Percentiles rank a stretch among this genome's conserved stretches.
These are phyloP conservation scores for Ptychadena robeensis DNA, from an alignment of 2,797 vertebrate species.

Conservation along the genomic window DNA sequence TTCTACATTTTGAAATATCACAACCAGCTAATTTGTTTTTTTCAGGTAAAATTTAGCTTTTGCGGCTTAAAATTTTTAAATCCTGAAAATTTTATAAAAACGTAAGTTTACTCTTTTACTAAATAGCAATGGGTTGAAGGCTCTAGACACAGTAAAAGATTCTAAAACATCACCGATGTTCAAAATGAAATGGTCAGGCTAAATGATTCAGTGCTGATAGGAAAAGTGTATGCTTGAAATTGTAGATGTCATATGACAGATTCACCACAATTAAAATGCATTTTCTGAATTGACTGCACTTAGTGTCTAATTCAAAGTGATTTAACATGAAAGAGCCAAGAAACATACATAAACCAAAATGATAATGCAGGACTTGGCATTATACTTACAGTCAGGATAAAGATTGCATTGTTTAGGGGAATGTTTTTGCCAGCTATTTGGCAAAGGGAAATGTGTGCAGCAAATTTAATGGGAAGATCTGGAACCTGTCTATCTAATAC, in stretches of 20 bases:
- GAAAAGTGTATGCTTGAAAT: conserved; percentile 61
- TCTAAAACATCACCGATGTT: neutral
- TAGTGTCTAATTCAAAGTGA: conserved; percentile 54
- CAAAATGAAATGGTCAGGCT: conserved; percentile 7
- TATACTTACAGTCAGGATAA: conserved; percentile 23
- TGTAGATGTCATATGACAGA: conserved; percentile 64
- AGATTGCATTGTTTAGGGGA: conserved; percentile 33
- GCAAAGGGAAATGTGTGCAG: conserved; percentile 31
- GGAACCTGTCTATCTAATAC: neutral
- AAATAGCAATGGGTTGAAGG: neutral
- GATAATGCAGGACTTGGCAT: conserved; percentile 52
- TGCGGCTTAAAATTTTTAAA: neutral
- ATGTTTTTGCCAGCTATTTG: conserved; percentile 36
- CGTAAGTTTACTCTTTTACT: neutral
- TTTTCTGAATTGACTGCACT: conserved; percentile 61
- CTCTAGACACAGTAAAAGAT: conserved; percentile 8
- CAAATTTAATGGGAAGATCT: conserved; percentile 29
- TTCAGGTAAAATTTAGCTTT: too few relatives aligned
- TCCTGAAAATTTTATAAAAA: neutral
- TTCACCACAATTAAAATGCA: conserved; percentile 66
- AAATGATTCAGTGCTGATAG: conserved; percentile 58
- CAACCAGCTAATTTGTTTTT: too few relatives aligned
- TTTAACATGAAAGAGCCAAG: conserved; percentile 56
- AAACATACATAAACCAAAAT: conserved; percentile 52
- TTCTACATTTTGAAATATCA: too few relatives aligned